Conservation (phyloP, 1,140 invertebrate genomes). For the Trichoplusia ni region DNA sequence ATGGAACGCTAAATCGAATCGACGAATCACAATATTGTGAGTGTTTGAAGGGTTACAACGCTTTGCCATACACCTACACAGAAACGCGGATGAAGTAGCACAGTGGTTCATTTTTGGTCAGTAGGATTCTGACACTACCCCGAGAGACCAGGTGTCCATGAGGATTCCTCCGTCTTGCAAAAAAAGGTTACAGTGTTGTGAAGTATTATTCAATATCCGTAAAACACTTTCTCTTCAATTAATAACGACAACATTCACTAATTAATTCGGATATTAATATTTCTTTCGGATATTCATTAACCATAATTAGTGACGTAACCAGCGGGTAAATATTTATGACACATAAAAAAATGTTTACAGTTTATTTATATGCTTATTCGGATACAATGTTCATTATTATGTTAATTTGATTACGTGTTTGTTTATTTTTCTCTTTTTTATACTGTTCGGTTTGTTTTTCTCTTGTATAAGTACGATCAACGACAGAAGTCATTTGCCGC, state of each 20-base stretch:
- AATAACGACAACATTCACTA: background rate
- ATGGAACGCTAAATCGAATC: no score
- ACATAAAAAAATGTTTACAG: slow-evolving; percentile 27
- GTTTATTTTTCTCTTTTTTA: slow-evolving; percentile 6
- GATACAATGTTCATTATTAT: slow-evolving; percentile 24
- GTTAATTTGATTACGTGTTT: slow-evolving; percentile 26
- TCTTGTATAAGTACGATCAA: slow-evolving; percentile 27
- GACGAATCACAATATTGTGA: no score
- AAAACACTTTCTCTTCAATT: background rate
- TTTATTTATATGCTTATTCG: slow-evolving; percentile 26
- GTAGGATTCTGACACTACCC: no score
- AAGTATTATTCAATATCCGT: background rate
- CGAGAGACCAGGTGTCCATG: no score
- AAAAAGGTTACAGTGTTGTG: no score
- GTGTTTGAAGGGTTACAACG: no score
- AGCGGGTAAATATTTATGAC: slow-evolving; percentile 15
- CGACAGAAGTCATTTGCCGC: no score
- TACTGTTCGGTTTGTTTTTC: background rate
- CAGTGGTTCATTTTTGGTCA: no score
- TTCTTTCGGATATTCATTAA: background rate
- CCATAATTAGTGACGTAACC: slow-evolving; percentile 8
- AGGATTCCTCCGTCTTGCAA: no score
- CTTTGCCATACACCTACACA: no score
- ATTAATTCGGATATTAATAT: slow-evolving; percentile 14
- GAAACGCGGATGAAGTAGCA: no score